Evolutionary conservation across 1,140 invertebrate genomes (phyloP), one percentile per base, ranked within the genome.

Genomic region (Andricus grossulariae): DNA sequence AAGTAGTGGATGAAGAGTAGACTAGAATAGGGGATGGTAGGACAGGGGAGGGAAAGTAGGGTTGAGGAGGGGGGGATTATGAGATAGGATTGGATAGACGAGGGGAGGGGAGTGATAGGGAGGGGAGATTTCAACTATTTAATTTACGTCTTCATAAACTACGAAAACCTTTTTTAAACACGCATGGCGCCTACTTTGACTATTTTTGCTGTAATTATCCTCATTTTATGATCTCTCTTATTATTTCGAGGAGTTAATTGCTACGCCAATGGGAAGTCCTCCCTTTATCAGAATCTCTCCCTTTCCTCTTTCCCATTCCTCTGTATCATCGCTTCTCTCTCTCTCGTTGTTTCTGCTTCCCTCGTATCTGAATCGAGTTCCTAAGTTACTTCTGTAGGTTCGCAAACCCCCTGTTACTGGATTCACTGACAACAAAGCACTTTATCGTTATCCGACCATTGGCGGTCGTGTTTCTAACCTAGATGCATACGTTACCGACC

Each of bases 381-480:
- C 60, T 66, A 11, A 75, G 77, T 77, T 74, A 79, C 77, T 80
- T 73, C 79, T 76, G 50, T 57, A 75, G 74, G 77, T 77, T 60
- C 16, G 75, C 77, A 77, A 75, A 80, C 77, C 77, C 76, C 76
- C 76, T 72, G 77, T 72, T 60, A 72, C 75, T n/a, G 55, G 71
- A 57, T 52, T 78, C 57, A 75, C 77, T 54, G 71, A 80, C 82
- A 78, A 78, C 75, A 18, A 78, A 74, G 70, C 76, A 79, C 74
- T 83, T 80, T 80, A 81, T 83, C 80, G 80, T 81, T 77, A 76
- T 72, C 79, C 78, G 70, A 79, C 80, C 76, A 84, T 81, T 81
- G 74, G 83, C 50, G 83, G 83, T 84, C 74, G 80, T 77, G 76
- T 71, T 81, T 78, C 83, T 81, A 81, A 84, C 83, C 83, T 84